phyloP scores from a whole-genome alignment of 92 coral and sea anemone genomes.

The Bergia sp. region DNA sequence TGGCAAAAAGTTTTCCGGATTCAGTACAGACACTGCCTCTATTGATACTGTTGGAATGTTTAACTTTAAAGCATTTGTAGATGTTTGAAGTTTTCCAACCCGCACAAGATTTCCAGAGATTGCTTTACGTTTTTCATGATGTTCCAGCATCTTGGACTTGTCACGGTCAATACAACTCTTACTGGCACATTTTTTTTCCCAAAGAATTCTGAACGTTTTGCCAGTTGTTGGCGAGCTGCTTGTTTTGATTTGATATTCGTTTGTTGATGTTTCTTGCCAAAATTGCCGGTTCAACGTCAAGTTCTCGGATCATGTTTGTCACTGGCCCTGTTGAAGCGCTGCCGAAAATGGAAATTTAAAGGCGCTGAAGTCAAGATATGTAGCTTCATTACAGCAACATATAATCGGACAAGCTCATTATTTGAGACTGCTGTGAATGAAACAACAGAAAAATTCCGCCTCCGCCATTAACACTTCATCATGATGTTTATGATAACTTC shows the following conservation, averaged over 20 bases:
- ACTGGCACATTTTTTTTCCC: conserved; percentile 29
- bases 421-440: no score
- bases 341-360: not conserved
- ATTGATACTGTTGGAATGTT: conserved; percentile 6
- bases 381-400: not conserved
- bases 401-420: not conserved
- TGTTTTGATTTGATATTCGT: conserved; percentile 58
- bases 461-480: not conserved
- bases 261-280: conserved; percentile 45
- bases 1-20: not conserved
- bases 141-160: conserved; percentile 43
- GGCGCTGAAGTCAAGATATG: not conserved
- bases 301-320: not conserved
- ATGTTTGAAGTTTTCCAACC: conserved; percentile 23
- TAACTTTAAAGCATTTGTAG: not conserved
- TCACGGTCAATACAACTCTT: conserved; percentile 51
- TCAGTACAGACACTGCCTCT: not conserved
- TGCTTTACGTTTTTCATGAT: conserved; percentile 49
- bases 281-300: conserved; percentile 32
- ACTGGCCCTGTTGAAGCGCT: not conserved
- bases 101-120: conserved; percentile 39
- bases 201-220: conserved; percentile 22
- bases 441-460: not conserved
- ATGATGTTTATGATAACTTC: no score
- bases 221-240: conserved; percentile 55